Evolutionary conservation across 1,140 invertebrate species (phyloP).

Genomic region (Hyphantria cunea): DNA sequence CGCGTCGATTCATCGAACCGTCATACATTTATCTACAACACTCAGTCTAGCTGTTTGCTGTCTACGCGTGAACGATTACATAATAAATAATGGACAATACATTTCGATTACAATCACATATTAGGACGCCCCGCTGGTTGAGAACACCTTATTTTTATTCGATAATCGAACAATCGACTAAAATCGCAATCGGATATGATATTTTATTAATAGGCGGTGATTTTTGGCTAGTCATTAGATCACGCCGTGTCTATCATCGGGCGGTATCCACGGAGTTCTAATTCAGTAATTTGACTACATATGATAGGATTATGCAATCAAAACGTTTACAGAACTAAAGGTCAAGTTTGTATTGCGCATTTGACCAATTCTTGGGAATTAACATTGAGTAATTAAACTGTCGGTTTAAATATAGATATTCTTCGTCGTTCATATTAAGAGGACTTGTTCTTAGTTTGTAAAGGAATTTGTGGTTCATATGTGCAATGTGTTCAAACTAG

Average conservation of each 20-base stretch:
- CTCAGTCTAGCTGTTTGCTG: slow-evolving; percentile 23
- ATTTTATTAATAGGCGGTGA: slow-evolving; percentile 21
- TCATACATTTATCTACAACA: slow-evolving; percentile 13
- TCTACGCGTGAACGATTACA: slow-evolving; percentile 29
- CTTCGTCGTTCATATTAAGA: too few relatives aligned
- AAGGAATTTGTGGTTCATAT: too few relatives aligned
- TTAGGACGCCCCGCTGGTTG: slow-evolving; percentile 24
- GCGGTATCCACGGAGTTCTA: slow-evolving; percentile 22
- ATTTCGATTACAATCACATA: slow-evolving; percentile 31
- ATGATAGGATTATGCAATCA: slow-evolving; percentile 21
- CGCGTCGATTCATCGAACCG: slow-evolving; percentile 32
- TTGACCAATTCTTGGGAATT: slow-evolving; percentile 7
- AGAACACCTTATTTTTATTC: slow-evolving; percentile 27
- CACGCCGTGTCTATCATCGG: slow-evolving; percentile 20
- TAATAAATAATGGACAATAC: slow-evolving; percentile 26
- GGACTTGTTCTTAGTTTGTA: too few relatives aligned
- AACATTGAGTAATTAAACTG: background rate
- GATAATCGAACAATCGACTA: slow-evolving; percentile 27
- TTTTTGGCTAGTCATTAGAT: slow-evolving; percentile 19
- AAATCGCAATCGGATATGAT: slow-evolving; percentile 7
- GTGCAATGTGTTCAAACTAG: too few relatives aligned
- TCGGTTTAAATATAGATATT: too few relatives aligned
- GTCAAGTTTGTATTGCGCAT: slow-evolving; percentile 7
- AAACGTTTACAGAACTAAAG: slow-evolving; percentile 1
- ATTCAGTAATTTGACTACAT: slow-evolving; percentile 11